These are phyloP conservation scores for Ctenicera cuprea DNA, from an alignment of 2,888 invertebrate genomes.

Conservation along the genomic window DNA sequence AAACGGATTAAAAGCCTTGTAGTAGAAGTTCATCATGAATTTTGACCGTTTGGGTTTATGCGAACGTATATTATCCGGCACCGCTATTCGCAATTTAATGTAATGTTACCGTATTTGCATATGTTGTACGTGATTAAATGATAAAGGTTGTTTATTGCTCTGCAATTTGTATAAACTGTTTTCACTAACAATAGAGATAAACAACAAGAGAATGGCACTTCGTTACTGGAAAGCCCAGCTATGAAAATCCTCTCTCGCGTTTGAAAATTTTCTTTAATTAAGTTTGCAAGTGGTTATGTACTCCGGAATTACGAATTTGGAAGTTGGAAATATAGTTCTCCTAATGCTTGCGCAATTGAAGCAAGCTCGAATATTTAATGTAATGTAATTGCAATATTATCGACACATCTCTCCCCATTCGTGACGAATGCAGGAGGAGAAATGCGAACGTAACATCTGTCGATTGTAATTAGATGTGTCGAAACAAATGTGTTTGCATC, in stretches of 20 bases:
- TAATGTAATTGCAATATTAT: conserved; percentile 2
- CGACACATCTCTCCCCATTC: not conserved
- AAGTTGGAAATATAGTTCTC: not conserved
- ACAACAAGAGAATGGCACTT: conserved; percentile 25
- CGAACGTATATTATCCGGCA: conserved; percentile 47
- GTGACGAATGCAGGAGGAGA: conserved; percentile 37
- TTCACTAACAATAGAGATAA: conserved; percentile 43
- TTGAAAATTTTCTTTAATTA: conserved; percentile 20
- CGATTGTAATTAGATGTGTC: conserved; percentile 38
- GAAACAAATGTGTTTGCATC: conserved; percentile 34
- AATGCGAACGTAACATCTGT: conserved; percentile 34
- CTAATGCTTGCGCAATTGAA: not conserved
- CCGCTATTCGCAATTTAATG: conserved; percentile 46
- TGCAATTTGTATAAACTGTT: conserved; percentile 56
- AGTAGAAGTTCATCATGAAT: conserved; percentile 53
- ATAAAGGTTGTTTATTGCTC: conserved; percentile 59
- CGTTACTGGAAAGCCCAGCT: conserved; percentile 19
- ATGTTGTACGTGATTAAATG: conserved; percentile 57
- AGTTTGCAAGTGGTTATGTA: not conserved
- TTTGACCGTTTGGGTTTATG: conserved; percentile 53
- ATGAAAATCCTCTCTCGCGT: not conserved
- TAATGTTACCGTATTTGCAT: conserved; percentile 53
- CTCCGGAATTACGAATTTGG: not conserved
- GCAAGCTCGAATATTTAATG: not conserved
- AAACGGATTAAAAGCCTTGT: conserved; percentile 41